Percentiles rank a stretch among this genome's conserved stretches.
Evolutionary conservation across 1,140 invertebrate species (phyloP).

Genomic region (Brachionus paranguensis): DNA sequence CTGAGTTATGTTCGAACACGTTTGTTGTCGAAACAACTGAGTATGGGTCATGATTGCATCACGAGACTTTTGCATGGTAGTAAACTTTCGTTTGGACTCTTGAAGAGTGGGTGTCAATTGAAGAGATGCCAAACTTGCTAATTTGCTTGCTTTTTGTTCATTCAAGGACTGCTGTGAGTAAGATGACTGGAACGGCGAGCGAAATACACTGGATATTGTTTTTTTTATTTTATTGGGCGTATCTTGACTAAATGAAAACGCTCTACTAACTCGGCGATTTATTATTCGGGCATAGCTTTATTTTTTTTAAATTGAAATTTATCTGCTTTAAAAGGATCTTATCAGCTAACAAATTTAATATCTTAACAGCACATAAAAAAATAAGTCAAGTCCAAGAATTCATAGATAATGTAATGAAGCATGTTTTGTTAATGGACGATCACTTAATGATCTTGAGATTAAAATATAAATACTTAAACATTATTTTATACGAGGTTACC

Average conservation of each 20-base stretch:
- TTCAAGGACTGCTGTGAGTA: conserved; percentile 34
- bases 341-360: no score
- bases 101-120: conserved; percentile 25
- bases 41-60: conserved; percentile 3
- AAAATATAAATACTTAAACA: no score
- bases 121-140: conserved; percentile 16
- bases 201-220: conserved; percentile 76
- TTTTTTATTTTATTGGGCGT: conserved; percentile 79
- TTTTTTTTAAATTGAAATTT: conserved; percentile 28
- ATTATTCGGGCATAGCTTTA: conserved; percentile 46
- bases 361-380: no score
- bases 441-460: no score
- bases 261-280: conserved; percentile 74
- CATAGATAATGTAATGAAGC: no score
- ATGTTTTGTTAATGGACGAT: no score
- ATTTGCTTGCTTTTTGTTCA: conserved; percentile 39
- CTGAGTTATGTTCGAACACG: conserved; percentile 25
- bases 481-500: no score
- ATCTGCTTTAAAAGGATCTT: no score
- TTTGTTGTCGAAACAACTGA: conserved; percentile 30
- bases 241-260: conserved; percentile 88
- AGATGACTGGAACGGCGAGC: conserved; percentile 66
- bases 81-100: conserved; percentile 36
- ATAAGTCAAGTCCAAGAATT: no score
- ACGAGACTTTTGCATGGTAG: conserved; percentile 31